Conservation (phyloP, 2,888 invertebrate genomes). For the Lucinisca nassula region DNA sequence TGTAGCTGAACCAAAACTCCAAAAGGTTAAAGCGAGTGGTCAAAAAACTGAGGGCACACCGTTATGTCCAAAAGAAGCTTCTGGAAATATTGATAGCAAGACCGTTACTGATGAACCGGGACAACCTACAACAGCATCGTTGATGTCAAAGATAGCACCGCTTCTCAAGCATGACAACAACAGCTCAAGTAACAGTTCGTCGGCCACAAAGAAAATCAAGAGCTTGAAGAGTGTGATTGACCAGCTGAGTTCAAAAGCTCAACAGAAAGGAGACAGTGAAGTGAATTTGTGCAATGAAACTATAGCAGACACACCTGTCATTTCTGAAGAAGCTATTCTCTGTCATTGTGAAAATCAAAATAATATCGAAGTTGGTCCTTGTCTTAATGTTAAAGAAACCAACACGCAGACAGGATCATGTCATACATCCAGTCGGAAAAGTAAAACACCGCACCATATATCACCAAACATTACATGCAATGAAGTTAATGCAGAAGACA, state of each 20-base stretch:
- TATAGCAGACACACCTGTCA: not conserved
- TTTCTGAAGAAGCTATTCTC: not conserved
- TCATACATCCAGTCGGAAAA: not conserved
- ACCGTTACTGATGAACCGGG: too few species aligned
- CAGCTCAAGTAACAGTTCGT: not conserved
- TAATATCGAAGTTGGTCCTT: too few species aligned
- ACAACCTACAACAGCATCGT: too few species aligned
- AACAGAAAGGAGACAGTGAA: not conserved
- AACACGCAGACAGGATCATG: not conserved
- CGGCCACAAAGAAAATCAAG: not conserved
- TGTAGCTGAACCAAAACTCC: conserved; percentile 33
- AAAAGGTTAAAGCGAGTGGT: too few species aligned
- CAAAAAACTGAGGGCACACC: too few species aligned
- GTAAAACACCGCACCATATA: not conserved
- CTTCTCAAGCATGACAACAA: not conserved
- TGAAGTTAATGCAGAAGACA: not conserved
- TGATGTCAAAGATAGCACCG: not conserved
- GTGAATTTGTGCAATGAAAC: not conserved
- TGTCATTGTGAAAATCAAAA: not conserved
- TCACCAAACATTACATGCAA: not conserved
- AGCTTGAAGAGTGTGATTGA: not conserved
- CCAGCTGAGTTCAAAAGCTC: not conserved
- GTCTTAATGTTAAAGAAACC: not conserved
- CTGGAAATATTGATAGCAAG: too few species aligned
- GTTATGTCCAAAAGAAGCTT: too few species aligned